These are phyloP conservation scores for Actinopyga echinites DNA, from an alignment of 53 echinoderm and acorn worm genomes.

Conservation along the genomic window DNA sequence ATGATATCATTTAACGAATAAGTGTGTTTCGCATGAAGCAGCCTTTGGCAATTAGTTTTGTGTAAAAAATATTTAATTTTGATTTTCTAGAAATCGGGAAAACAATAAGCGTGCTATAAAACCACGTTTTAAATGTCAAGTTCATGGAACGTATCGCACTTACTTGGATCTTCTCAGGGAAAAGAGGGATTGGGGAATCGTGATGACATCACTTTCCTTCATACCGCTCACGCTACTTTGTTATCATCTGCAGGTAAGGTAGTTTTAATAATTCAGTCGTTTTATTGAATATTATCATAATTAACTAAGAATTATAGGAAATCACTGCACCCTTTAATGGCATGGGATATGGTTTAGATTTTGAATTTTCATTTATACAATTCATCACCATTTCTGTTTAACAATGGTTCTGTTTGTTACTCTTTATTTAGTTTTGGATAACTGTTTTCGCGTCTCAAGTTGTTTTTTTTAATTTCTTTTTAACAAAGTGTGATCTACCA, in stretches of 20 bases:
- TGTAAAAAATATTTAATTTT: neutral
- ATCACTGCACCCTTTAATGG: too few species aligned
- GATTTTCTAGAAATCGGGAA: conserved; percentile 30
- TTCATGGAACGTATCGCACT: conserved; percentile 80
- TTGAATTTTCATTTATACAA: too few species aligned
- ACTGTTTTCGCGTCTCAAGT: too few species aligned
- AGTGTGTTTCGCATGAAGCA: neutral
- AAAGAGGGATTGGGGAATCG: conserved; percentile 89
- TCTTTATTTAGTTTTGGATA: too few species aligned
- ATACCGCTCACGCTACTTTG: conserved; percentile 85
- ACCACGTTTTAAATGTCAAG: conserved; percentile 78
- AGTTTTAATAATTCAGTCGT: too few species aligned
- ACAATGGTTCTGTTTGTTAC: too few species aligned
- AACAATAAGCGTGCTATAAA: conserved; percentile 75
- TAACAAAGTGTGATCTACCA: too few species aligned
- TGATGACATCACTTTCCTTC: conserved; percentile 80
- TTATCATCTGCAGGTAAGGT: conserved; percentile 70
- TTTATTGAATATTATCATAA: too few species aligned
- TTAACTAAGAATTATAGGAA: too few species aligned
- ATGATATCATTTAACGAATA: neutral
- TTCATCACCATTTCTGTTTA: too few species aligned
- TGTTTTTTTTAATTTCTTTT: too few species aligned
- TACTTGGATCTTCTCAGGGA: conserved; percentile 75
- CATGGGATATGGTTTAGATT: too few species aligned
- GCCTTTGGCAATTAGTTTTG: neutral